Conservation (phyloP, 2,888 invertebrate species). For the Entomobrya multifasciata region DNA sequence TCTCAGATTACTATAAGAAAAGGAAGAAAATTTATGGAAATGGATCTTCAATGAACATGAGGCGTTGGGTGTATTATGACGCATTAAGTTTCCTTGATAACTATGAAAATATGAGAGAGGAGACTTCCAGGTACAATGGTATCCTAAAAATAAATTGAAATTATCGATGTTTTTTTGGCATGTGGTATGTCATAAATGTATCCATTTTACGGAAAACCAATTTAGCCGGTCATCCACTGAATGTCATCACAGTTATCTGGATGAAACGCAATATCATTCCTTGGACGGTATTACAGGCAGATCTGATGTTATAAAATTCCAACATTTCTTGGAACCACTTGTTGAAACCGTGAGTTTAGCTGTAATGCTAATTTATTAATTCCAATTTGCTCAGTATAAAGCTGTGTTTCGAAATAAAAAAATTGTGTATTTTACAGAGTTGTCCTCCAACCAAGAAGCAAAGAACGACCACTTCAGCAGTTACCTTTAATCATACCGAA, state of each 20-base stretch:
- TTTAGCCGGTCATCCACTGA: slow-evolving; percentile 5
- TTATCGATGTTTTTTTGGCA: too few relatives aligned
- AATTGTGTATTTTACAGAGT: not conserved
- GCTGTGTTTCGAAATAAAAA: not conserved
- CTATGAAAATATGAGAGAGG: not conserved
- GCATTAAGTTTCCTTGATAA: slow-evolving; percentile 38
- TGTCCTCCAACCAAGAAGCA: slow-evolving; percentile 20
- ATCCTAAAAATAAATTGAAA: not conserved
- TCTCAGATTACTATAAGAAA: slow-evolving; percentile 48
- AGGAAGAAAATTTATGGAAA: slow-evolving; percentile 39
- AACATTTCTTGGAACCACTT: not conserved
- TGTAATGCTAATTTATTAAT: not conserved
- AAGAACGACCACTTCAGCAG: not conserved
- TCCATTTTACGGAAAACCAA: not conserved
- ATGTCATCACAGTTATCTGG: slow-evolving; percentile 17
- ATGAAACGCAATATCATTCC: slow-evolving; percentile 57
- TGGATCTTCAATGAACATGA: not conserved
- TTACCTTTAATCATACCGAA: not conserved
- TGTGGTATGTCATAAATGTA: too few relatives aligned
- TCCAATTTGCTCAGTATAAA: not conserved
- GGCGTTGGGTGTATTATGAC: slow-evolving; percentile 48
- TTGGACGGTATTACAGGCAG: slow-evolving; percentile 44
- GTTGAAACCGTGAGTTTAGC: not conserved
- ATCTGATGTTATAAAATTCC: slow-evolving; percentile 13
- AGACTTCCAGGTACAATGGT: not conserved